Evolutionary conservation across 2,113 vertebrate species (phyloP).

Genomic region (Burhinus bistriatus): DNA sequence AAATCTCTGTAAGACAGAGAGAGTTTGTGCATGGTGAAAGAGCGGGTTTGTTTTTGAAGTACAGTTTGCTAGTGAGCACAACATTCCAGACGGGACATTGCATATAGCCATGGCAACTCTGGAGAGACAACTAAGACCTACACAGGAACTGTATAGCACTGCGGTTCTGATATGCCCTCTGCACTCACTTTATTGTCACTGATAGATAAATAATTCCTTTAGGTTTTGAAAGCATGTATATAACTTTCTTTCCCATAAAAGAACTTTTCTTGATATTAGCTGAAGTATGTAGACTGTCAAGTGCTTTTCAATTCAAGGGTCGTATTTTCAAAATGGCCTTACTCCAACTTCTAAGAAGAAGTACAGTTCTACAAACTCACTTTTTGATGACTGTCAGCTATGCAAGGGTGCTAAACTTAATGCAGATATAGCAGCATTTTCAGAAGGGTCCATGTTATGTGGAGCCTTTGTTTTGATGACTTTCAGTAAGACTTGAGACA

Average conservation of each 20-base stretch:
- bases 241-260: neutral
- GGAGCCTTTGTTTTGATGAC: neutral
- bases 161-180: neutral
- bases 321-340: neutral
- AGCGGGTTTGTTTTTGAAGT: neutral
- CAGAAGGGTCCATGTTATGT: neutral
- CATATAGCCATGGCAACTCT: neutral
- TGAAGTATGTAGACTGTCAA: neutral
- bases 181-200: neutral
- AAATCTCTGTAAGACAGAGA: neutral
- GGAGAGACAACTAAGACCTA: neutral
- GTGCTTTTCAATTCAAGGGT: neutral
- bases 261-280: neutral
- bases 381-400: neutral
- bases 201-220: neutral
- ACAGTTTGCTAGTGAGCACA: neutral
- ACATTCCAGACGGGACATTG: neutral
- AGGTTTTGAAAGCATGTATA: neutral
- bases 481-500: neutral
- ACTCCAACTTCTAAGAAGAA: neutral
- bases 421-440: neutral
- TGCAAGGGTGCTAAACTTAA: neutral
- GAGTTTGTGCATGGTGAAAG: neutral
- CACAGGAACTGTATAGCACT: accelerated
- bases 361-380: neutral